Base-by-base conservation (phyloP, 2,113 vertebrate species). In the Jacana jacana region DNA sequence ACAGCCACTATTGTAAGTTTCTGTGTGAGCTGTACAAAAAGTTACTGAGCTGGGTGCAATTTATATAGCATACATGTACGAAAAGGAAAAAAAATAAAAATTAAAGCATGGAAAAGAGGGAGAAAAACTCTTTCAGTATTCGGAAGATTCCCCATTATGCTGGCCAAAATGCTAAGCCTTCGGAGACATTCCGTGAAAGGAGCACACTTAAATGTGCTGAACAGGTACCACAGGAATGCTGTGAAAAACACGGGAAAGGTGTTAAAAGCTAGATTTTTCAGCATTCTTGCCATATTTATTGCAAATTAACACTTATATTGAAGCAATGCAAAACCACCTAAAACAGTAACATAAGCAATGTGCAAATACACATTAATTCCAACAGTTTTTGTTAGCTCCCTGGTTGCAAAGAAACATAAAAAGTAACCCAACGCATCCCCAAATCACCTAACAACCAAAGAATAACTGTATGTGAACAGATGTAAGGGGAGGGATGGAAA, bases 341-440 rank as follows among this genome's bases (percentile, higher is more conserved):
- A 16, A 37, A 1, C 0, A 0, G 4, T 1, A 86, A 14, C 0
- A 0, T 9, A 46, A 39, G 7, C 2, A 3, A 54, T 0, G 1
- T 39, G 31, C 46, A 81, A 73, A 84, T 6, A 39, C 16, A 33
- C 17, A 24, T 14, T 19, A 42, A 31, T 11, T 77, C 49, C 54
- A 66, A 39, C 30, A 81, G 60, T 0, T 86, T 80, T 58, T 70
- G 51, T n/a, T 46, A 70, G 16, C 19, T 49, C 16, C 11, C 44
- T 5, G 23, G 10, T 3, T 61, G 57, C 49, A 76, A 40, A 82
- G 25, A 87, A 93, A 51, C n/a, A 70, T 65, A 61, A 77, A 60
- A 69, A 90, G 57, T 44, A 80, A 66, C n/a, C 15, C 48, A 46
- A n/a, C 11, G 1, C 3, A 19, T 12, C 68, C 68, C 40, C 55